These are phyloP conservation scores for Julus scandinavius DNA, from an alignment of 2,888 invertebrate genomes.

Conservation along the genomic window DNA sequence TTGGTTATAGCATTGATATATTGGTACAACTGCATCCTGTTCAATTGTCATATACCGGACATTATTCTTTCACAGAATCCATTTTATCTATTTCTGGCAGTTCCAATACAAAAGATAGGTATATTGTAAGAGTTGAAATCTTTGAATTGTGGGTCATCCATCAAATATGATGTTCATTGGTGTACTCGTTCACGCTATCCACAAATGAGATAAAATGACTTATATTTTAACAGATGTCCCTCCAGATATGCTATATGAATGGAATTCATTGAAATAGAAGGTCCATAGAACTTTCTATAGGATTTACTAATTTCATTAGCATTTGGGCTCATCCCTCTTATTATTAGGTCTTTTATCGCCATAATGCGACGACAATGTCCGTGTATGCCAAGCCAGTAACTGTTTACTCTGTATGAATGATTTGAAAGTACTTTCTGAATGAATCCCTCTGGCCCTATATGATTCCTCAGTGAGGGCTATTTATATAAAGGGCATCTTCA, in stretches of 20 bases:
- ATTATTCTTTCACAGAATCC: neutral
- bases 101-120: neutral
- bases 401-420: neutral
- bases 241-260: neutral
- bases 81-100: neutral
- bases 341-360: neutral
- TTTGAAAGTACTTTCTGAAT: neutral
- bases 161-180: neutral
- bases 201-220: neutral
- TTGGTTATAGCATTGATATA: neutral
- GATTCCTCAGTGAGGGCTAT: neutral
- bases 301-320: conserved; percentile 13
- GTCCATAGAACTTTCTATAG: neutral
- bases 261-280: neutral
- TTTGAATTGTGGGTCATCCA: neutral
- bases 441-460: neutral
- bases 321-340: conserved; percentile 10
- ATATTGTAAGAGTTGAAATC: neutral
- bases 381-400: neutral
- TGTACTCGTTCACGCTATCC: neutral
- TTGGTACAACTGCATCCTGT: neutral
- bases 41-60: neutral
- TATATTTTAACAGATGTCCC: conserved; percentile 16
- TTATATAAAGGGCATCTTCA: neutral
- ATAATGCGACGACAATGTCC: neutral